Evolutionary conservation across 2,113 vertebrate species (phyloP).

Genomic region (Amblyornis subalaris): DNA sequence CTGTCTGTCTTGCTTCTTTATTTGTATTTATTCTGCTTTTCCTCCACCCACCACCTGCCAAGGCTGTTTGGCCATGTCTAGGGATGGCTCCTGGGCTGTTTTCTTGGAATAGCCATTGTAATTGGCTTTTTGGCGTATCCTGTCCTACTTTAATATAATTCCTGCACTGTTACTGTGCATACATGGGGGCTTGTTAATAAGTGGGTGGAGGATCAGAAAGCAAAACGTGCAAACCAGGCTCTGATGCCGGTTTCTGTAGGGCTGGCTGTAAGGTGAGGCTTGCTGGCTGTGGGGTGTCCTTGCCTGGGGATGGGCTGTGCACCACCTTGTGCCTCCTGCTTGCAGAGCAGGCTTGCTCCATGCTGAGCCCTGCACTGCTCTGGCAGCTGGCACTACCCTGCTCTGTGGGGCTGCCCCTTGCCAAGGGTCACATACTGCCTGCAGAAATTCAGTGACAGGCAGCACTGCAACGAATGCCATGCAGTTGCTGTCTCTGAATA

Average conservation of each 20-base stretch:
- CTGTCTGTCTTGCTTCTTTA: not conserved
- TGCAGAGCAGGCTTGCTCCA: not conserved
- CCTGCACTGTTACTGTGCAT: not conserved
- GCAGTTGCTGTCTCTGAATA: not conserved
- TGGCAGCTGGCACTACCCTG: not conserved
- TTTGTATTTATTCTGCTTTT: slow-evolving; percentile 11
- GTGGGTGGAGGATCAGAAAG: not conserved
- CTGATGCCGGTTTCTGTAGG: not conserved
- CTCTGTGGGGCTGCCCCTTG: not conserved
- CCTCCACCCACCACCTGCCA: not conserved
- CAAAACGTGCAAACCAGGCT: not conserved
- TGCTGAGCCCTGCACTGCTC: rapidly evolving
- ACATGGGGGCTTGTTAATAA: not conserved
- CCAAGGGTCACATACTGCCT: not conserved
- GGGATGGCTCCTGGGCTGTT: not conserved
- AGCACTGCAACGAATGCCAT: not conserved
- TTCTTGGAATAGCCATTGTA: not conserved
- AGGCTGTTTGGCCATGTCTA: not conserved
- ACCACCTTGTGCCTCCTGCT: rapidly evolving
- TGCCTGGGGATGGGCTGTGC: not conserved
- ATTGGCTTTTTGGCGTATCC: not conserved
- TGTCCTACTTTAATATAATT: not conserved
- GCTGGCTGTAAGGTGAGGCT: not conserved
- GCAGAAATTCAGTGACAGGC: not conserved
- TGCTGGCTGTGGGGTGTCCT: not conserved